Evolutionary conservation across 2,888 invertebrate genomes (phyloP).

Genomic region (Acleris cristana): DNA sequence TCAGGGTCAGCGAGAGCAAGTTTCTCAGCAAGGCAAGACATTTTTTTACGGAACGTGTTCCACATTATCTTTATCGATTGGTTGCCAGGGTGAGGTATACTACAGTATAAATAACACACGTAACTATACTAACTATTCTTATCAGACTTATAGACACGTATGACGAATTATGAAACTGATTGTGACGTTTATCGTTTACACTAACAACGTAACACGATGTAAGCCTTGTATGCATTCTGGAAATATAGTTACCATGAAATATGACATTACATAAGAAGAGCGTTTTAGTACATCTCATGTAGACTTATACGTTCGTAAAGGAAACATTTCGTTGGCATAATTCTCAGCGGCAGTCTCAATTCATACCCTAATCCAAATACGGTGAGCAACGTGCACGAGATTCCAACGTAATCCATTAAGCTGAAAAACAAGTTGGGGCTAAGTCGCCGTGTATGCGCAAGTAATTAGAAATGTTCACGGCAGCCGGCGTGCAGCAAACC

Average conservation of each 20-base stretch:
- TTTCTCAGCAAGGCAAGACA: slow-evolving; percentile 30
- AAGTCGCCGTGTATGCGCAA: slow-evolving; percentile 16
- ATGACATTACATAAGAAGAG: too few relatives aligned
- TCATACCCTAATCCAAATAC: slow-evolving; percentile 15
- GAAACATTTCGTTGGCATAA: neutral
- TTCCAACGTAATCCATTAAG: slow-evolving; percentile 27
- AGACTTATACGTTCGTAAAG: too few relatives aligned
- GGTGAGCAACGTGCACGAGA: slow-evolving; percentile 1
- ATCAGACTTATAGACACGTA: slow-evolving; percentile 10
- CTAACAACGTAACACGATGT: too few relatives aligned
- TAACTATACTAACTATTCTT: slow-evolving; percentile 3
- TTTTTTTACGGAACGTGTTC: slow-evolving; percentile 24
- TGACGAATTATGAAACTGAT: slow-evolving; percentile 6
- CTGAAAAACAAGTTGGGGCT: slow-evolving; percentile 23
- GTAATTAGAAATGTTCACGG: slow-evolving; percentile 30
- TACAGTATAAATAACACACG: neutral
- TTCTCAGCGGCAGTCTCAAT: neutral
- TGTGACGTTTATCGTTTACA: slow-evolving; percentile 1
- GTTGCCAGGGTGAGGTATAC: neutral
- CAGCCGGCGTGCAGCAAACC: slow-evolving; percentile 18
- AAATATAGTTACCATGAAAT: too few relatives aligned
- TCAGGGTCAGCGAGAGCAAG: slow-evolving; percentile 32
- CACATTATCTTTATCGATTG: slow-evolving; percentile 20
- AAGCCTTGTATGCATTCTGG: too few relatives aligned
- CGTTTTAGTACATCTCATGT: too few relatives aligned